Evolutionary conservation across 2,113 vertebrate genomes (phyloP).

Genomic region (Sterna hirundo): DNA sequence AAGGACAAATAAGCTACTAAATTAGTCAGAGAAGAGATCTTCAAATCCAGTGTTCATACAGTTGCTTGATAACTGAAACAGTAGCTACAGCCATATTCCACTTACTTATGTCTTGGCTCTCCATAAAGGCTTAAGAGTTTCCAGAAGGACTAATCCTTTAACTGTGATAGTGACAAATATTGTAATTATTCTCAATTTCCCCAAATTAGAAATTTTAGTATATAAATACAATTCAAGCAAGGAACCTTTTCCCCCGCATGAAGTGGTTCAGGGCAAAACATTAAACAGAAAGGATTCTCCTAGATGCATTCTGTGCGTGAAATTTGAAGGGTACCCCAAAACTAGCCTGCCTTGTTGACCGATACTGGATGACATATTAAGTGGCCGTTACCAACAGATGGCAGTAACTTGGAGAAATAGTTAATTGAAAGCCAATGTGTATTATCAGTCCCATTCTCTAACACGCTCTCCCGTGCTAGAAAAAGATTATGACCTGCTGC

Average conservation of each 20-base stretch:
- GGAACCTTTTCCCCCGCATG: not conserved
- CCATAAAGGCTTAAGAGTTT: not conserved
- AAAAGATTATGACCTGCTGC: not conserved
- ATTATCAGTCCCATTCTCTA: not conserved
- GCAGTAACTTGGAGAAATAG: not conserved
- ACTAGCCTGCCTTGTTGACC: not conserved
- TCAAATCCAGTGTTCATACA: not conserved
- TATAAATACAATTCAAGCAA: not conserved
- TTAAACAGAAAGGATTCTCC: not conserved
- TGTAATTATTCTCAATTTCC: not conserved
- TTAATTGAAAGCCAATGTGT: not conserved
- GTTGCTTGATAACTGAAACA: not conserved
- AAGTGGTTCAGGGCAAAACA: not conserved
- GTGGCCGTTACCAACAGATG: not conserved
- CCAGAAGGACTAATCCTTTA: not conserved
- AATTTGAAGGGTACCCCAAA: not conserved
- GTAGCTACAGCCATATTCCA: not conserved
- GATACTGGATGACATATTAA: not conserved
- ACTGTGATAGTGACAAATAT: not conserved
- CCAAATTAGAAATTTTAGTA: not conserved
- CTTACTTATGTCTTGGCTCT: not conserved
- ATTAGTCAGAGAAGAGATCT: not conserved
- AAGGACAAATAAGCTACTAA: not conserved
- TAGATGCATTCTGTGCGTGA: not conserved
- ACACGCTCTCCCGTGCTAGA: not conserved